Evolutionary conservation across 2,888 invertebrate species (phyloP).

Genomic region (Notodromas monacha): DNA sequence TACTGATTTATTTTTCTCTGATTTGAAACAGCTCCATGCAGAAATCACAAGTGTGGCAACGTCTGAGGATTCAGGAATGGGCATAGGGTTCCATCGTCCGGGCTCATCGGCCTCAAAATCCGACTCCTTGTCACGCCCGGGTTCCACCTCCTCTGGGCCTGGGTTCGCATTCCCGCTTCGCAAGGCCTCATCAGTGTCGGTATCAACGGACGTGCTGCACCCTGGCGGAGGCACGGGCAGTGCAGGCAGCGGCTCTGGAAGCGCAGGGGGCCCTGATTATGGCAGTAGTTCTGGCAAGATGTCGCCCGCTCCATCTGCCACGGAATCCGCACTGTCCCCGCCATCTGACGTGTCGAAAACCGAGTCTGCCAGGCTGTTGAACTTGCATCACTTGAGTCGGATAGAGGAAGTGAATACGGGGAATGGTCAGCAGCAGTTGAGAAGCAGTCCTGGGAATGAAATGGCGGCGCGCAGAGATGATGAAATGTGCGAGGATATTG

Average conservation of each 20-base stretch:
- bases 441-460: too few species aligned
- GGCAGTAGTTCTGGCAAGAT: background rate
- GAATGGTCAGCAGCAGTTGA: too few species aligned
- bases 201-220: conserved; percentile 1
- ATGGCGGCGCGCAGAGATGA: too few species aligned
- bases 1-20: too few species aligned
- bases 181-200: background rate
- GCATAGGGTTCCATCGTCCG: too few species aligned
- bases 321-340: background rate
- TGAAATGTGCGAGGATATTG: too few species aligned
- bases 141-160: background rate
- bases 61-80: background rate
- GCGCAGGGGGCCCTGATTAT: background rate
- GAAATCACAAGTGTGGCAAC: conserved; percentile 1
- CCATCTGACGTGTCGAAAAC: conserved; percentile 2
- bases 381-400: background rate
- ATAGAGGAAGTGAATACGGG: background rate
- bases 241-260: too few species aligned
- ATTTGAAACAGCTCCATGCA: too few species aligned
- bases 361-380: background rate
- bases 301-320: background rate
- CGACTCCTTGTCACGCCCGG: background rate
- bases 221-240: too few species aligned
- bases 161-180: background rate
- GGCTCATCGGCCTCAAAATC: background rate